Percentiles rank a stretch among this genome's conserved stretches.
These are phyloP conservation scores for Gymnoscelis rufifasciata DNA, from an alignment of 2,888 invertebrate species.

Conservation along the genomic window DNA sequence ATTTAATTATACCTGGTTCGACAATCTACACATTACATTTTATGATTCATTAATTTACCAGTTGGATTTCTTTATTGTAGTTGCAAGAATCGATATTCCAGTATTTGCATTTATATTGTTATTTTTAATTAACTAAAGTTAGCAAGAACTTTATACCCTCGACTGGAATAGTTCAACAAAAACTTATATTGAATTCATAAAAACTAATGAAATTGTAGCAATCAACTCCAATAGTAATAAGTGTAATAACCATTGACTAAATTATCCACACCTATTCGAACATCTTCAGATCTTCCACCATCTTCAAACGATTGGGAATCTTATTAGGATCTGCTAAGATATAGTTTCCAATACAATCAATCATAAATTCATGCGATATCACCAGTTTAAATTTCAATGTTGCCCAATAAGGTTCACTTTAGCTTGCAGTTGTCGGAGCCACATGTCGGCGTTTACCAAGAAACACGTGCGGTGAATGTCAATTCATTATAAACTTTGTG, in stretches of 20 bases:
- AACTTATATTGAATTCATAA: constrained; percentile 11
- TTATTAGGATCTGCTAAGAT: constrained; percentile 15
- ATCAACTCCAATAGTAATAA: constrained; percentile 25
- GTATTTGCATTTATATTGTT: neutral
- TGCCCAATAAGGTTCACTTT: constrained; percentile 32
- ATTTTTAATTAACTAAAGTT: neutral
- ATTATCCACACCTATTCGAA: constrained; percentile 20
- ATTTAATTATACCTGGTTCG: no score
- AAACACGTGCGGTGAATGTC: constrained; percentile 75
- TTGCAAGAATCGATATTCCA: neutral
- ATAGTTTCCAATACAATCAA: constrained; percentile 26
- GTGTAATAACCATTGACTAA: constrained; percentile 15
- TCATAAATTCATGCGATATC: constrained; percentile 10
- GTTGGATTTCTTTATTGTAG: neutral
- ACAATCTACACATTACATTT: no score
- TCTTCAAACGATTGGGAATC: constrained; percentile 14
- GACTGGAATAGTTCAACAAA: constrained; percentile 2
- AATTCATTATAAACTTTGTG: constrained; percentile 78
- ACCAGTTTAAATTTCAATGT: constrained; percentile 22
- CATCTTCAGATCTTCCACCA: constrained; percentile 1
- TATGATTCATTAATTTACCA: neutral
- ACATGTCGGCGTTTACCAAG: constrained; percentile 40
- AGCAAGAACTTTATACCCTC: neutral
- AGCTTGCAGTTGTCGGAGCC: constrained; percentile 29
- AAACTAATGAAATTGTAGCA: constrained; percentile 23